Conservation (phyloP, 2,797 vertebrate genomes). For the Artibeus jamaicensis region DNA sequence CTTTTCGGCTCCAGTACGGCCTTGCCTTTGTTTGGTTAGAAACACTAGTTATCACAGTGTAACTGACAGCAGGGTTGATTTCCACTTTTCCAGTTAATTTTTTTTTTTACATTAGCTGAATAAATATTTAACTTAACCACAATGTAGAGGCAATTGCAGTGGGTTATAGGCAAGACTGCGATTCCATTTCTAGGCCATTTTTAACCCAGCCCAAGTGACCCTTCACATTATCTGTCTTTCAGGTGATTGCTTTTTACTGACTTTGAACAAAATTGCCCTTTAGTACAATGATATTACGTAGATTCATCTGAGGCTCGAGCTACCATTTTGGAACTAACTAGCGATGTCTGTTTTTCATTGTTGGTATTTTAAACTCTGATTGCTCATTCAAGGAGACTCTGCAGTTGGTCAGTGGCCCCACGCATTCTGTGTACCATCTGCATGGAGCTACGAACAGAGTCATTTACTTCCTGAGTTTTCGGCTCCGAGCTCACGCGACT, state of each 20-base stretch:
- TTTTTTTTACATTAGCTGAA: neutral
- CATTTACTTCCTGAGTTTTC: neutral
- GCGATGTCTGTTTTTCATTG: neutral
- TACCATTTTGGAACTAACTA: constrained; percentile 5
- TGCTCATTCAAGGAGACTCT: neutral
- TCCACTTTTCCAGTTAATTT: constrained; percentile 25
- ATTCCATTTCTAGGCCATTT: constrained; percentile 2
- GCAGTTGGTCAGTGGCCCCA: neutral
- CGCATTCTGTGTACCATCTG: neutral
- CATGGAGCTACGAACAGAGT: neutral
- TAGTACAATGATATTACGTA: neutral
- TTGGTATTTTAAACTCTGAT: constrained; percentile 2
- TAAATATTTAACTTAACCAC: constrained; percentile 47
- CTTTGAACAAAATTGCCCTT: constrained; percentile 11
- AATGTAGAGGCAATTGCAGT: neutral
- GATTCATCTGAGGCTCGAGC: neutral
- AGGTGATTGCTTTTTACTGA: constrained; percentile 32
- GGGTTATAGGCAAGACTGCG: neutral
- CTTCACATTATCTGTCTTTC: neutral
- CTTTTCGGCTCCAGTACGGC: neutral
- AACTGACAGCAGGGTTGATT: neutral
- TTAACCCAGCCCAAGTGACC: neutral
- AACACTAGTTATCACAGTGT: constrained; percentile 28
- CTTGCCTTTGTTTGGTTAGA: constrained; percentile 47
- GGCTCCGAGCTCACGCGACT: neutral